Percentiles rank a stretch among this genome's conserved stretches.
phyloP scores from a whole-genome alignment of 2,888 invertebrate genomes.

The Dendrolimus pini region DNA sequence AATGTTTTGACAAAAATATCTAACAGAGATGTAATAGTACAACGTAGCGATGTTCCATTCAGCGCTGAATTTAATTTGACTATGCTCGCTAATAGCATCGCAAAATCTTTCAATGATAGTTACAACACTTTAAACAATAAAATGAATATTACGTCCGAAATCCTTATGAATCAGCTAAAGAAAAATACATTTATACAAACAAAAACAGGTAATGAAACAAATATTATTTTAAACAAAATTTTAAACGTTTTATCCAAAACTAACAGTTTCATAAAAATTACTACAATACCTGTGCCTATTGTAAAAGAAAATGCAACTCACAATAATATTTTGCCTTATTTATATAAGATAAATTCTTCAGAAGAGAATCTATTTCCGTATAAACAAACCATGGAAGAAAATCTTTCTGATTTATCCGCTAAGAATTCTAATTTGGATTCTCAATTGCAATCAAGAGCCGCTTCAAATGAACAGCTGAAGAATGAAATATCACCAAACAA shows the following conservation, averaged over 20 bases:
- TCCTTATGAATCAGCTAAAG: not conserved
- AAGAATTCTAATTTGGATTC: conserved; percentile 15
- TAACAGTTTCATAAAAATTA: conserved; percentile 4
- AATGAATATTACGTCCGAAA: conserved; percentile 1
- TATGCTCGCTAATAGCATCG: conserved; percentile 1
- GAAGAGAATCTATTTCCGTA: conserved; percentile 19
- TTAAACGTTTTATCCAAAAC: conserved; percentile 11
- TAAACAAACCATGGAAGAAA: conserved; percentile 15
- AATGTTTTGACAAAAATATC: conserved; percentile 19
- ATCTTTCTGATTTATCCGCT: conserved; percentile 17
- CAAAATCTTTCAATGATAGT: not conserved
- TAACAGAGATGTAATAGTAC: conserved; percentile 4
- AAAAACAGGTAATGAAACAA: conserved; percentile 13
- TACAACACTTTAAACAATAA: not conserved
- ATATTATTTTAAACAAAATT: conserved; percentile 20
- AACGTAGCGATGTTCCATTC: too few species aligned
- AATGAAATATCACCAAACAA: conserved; percentile 2
- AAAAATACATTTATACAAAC: conserved; percentile 1
- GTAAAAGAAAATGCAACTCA: conserved; percentile 15
- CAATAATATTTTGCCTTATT: conserved; percentile 15
- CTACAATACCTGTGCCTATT: conserved; percentile 6
- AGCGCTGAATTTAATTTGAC: not conserved
- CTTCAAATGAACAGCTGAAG: conserved; percentile 7
- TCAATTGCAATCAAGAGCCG: conserved; percentile 6
- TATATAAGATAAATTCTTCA: conserved; percentile 21